Evolutionary conservation across 2,113 vertebrate genomes (phyloP).

Genomic region (Oryzias melastigma): DNA sequence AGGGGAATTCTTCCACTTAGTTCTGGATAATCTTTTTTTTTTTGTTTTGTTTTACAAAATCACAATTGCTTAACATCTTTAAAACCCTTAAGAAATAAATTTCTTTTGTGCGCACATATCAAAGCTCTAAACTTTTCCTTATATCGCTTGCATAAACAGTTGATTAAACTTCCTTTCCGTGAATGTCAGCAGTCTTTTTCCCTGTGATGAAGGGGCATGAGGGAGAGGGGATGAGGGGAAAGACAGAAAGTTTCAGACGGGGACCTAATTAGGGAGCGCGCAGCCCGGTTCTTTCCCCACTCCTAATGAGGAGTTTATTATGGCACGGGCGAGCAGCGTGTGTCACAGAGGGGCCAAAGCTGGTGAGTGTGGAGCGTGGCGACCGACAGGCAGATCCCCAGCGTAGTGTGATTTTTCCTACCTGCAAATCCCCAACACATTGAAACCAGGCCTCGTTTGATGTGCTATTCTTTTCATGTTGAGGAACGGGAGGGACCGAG

Average conservation of each 20-base stretch:
- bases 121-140: slow-evolving; percentile 54
- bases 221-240: slow-evolving; percentile 9
- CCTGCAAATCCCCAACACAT: slow-evolving; percentile 78
- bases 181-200: slow-evolving; percentile 63
- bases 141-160: slow-evolving; percentile 32
- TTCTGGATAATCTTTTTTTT: slow-evolving; percentile 14
- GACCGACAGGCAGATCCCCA: slow-evolving; percentile 53
- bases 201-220: slow-evolving; percentile 60
- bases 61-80: slow-evolving; percentile 10
- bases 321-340: slow-evolving; percentile 42
- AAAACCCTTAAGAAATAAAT: slow-evolving; percentile 16
- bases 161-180: slow-evolving; percentile 65
- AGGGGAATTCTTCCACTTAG: slow-evolving; percentile 18
- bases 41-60: slow-evolving; percentile 18
- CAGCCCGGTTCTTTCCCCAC: slow-evolving; percentile 60
- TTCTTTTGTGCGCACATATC: slow-evolving; percentile 41
- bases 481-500: slow-evolving; percentile 62
- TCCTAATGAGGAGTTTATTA: slow-evolving; percentile 79
- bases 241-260: slow-evolving; percentile 69
- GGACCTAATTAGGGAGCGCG: slow-evolving; percentile 74
- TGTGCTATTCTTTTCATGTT: slow-evolving; percentile 82
- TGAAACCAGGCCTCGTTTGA: slow-evolving; percentile 77
- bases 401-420: slow-evolving; percentile 60
- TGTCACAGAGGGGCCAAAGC: slow-evolving; percentile 59
- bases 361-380: slow-evolving; percentile 44